Evolutionary conservation across 2,888 invertebrate genomes (phyloP), one percentile per base, ranked within the genome.

Genomic region (Timema cristinae): DNA sequence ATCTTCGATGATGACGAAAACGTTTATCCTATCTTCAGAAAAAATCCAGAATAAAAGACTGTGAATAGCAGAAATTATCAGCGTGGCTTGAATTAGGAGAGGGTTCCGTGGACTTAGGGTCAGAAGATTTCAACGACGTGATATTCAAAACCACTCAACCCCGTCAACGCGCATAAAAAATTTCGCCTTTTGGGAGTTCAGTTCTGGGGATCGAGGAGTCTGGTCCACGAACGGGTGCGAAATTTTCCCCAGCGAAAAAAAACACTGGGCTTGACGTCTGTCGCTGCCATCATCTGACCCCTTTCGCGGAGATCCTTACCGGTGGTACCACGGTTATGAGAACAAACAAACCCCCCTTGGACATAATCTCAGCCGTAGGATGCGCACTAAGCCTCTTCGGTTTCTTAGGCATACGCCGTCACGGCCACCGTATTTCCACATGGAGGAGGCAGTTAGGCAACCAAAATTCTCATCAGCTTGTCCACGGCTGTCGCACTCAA

Each of bases 141-240:
- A 69, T 73, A 5, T 77, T 77, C 70, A 75, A 71, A n/a, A 47
- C 77, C 77, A 1, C 32, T 71, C 9, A 61, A 67, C 7, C n/a
- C 32, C n/a, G n/a, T n/a, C n/a, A n/a, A n/a, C n/a, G 32, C 4
- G 32, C 1, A 32, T 69, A 75, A 68, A 73, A 74, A 13, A 49
- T 89, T n/a, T 88, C 77, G 85, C 85, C 5, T 88, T 84, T 78
- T 89, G 88, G 89, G 85, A 88, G 77, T 87, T 86, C 76, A 61
- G 67, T 10, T 72, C 71, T 8, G 68, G 54, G 7, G 16, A 63
- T 48, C 32, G 48, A 63, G 63, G 63, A 32, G 11, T 8, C 7
- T 63, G 63, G 63, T 63, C 63, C 47, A 13, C 2, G 6, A 9
- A 63, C 32, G 63, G 63, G 9, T 63, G 63, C 9, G 2, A 47